A percentile compares a stretch with the other conserved stretches of the same genome.
phyloP scores from a whole-genome alignment of 2,113 vertebrate species.

The Dermatemys mawii region DNA sequence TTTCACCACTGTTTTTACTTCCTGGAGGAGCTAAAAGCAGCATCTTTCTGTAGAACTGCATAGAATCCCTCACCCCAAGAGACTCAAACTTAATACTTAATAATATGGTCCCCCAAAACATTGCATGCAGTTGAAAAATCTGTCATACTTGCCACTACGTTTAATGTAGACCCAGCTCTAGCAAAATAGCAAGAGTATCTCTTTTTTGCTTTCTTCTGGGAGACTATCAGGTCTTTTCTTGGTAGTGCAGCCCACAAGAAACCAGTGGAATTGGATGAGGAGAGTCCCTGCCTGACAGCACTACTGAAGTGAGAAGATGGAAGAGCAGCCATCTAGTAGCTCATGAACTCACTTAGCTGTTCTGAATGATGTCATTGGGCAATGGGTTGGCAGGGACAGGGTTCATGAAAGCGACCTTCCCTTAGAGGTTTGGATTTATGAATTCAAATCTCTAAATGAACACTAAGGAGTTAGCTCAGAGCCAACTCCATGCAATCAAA shows the following conservation, averaged over 20 bases:
- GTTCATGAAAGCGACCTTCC: neutral
- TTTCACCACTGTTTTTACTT: neutral
- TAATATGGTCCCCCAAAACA: neutral
- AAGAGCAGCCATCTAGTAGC: neutral
- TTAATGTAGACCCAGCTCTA: neutral
- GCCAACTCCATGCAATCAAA: no score
- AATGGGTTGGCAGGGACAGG: no score
- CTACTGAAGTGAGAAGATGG: neutral
- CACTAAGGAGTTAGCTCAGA: no score
- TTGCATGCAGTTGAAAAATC: neutral
- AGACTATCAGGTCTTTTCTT: neutral
- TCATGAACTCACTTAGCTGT: neutral
- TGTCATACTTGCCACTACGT: neutral
- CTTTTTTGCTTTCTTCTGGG: neutral
- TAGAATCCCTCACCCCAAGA: neutral
- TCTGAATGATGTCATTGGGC: no score
- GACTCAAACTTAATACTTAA: neutral
- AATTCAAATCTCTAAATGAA: no score
- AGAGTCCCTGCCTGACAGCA: neutral
- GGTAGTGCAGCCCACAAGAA: neutral
- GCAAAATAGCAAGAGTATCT: neutral
- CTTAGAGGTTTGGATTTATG: no score
- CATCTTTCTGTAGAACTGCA: neutral
- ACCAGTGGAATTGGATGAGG: neutral
- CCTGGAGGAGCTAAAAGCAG: neutral